Conservation (phyloP, 2,113 vertebrate species). For the Prietella phreatophila region DNA sequence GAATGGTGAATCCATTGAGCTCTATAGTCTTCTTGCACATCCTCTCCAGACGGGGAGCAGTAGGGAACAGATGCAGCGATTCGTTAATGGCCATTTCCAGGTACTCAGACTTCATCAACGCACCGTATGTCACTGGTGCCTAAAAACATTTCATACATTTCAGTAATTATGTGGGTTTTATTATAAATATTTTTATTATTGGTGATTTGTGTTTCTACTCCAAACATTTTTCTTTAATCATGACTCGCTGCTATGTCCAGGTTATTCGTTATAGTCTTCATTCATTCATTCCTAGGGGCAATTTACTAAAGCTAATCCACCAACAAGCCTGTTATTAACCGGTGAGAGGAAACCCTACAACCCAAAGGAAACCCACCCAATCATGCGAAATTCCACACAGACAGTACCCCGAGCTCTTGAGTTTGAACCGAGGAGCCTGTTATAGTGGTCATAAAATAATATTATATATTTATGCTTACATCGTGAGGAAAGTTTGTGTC, state of each 20-base stretch:
- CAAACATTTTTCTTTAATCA: neutral
- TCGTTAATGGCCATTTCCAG: slow-evolving; percentile 81
- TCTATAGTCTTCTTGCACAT: slow-evolving; percentile 78
- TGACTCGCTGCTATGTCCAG: neutral
- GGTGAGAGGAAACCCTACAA: neutral
- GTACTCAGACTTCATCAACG: slow-evolving; percentile 79
- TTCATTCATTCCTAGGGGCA: neutral
- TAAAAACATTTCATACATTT: slow-evolving; percentile 30
- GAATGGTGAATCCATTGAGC: slow-evolving; percentile 74
- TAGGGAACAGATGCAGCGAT: slow-evolving; percentile 72
- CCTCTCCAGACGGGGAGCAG: slow-evolving; percentile 67
- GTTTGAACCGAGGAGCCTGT: neutral
- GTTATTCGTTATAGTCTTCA: neutral
- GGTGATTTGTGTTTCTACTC: neutral
- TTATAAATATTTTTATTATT: neutral
- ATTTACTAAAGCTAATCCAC: neutral
- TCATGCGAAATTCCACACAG: neutral
- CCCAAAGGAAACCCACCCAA: neutral
- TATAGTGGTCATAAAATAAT: neutral
- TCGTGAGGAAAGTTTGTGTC: slow-evolving; percentile 74
- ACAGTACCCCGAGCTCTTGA: neutral
- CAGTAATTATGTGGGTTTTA: neutral
- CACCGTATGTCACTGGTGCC: slow-evolving; percentile 66
- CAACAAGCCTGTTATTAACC: neutral
- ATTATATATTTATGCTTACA: slow-evolving; percentile 57